Evolutionary conservation across 2,888 invertebrate species (phyloP), one percentile per base, ranked within the genome.

Genomic region (Drosophila ezoana): DNA sequence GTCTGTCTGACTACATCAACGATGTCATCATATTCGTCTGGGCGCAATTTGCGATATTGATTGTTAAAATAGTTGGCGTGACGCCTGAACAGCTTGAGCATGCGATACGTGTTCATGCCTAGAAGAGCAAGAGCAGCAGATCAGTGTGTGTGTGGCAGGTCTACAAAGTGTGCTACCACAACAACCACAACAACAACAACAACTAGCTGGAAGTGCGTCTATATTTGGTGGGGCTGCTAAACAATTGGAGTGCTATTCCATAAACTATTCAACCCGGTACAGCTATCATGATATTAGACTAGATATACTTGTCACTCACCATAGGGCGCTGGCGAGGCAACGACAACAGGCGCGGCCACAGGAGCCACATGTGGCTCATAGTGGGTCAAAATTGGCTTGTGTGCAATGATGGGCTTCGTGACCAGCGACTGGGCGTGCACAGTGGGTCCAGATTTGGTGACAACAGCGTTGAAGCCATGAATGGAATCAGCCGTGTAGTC

Each of bases 401-500:
- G 87, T 13, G 90, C 90, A 59, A 91, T 81, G 67, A 92, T 77
- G 35, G 92, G 92, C 51, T 90, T 91, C 3, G 92, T 89, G 45
- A 92, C 87, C 40, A 91, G 66, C 3, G 90, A 78, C 61, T 91
- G 91, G 6, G 92, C 89, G 65, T 92, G 92, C 40, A 92, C 87
- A 48, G 92, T 92, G 63, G 92, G 92, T 16, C 91, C 92, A 11
- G 91, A 90, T 69, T 92, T 92, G 35, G 92, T 91, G 2, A 92
- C 92, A 37, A 92, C 92, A 2, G 92, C 92, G 74, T 92, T 92
- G 67, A 92, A 92, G 28, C 92, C 92, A 68, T 92, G 87, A 16
- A 92, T 88, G 4, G 92, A 72, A 82, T 92, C 92, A 4, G 92
- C 92, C 4, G 92, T 92, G 54, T 92, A 92, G 70, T 92, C 92